Conservation (phyloP, 2,113 vertebrate genomes). For the Dolichallabes microphthalmus region DNA sequence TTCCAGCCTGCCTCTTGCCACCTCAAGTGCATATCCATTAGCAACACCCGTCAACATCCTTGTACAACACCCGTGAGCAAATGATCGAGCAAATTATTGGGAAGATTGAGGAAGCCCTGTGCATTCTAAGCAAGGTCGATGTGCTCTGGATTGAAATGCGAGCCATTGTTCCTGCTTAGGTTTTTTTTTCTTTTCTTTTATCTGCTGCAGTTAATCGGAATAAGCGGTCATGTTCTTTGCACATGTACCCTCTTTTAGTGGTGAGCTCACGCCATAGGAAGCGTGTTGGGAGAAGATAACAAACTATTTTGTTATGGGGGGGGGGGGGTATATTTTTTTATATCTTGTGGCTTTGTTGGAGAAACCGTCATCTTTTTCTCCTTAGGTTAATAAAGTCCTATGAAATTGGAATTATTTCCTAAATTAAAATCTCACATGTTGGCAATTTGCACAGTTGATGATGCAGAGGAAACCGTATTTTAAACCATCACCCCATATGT, state of each 20-base stretch:
- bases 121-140: not conserved
- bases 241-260: not conserved
- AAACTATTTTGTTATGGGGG: not conserved
- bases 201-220: not conserved
- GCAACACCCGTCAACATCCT: not conserved
- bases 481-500: not conserved
- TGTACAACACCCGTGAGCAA: constrained; percentile 29
- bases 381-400: not conserved
- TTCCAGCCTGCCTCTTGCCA: not conserved
- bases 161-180: not conserved
- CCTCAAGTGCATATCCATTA: constrained; percentile 18
- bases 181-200: not conserved
- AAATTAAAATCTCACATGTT: constrained; percentile 18
- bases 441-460: constrained; percentile 22
- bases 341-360: not conserved
- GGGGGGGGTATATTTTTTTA: not conserved
- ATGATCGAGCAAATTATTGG: constrained; percentile 21
- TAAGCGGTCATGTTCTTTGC: not conserved
- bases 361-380: not conserved
- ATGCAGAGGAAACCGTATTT: not conserved
- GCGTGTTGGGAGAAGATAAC: not conserved
- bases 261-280: not conserved
- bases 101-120: not conserved
- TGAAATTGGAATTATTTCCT: not conserved
- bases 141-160: not conserved